phyloP scores from a whole-genome alignment of 2,797 vertebrate genomes.

The Sebastes iracundus region DNA sequence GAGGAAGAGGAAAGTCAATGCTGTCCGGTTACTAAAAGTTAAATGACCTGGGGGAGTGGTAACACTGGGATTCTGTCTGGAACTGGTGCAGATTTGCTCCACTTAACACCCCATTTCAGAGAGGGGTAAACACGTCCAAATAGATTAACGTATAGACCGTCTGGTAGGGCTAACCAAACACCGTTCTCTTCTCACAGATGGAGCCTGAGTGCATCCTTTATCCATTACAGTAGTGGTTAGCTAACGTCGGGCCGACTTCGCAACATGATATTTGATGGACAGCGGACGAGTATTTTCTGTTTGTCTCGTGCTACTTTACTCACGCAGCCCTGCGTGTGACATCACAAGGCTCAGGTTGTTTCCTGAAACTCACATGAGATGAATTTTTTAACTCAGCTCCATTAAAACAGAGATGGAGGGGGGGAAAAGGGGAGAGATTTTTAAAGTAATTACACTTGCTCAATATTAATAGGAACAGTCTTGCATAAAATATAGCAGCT shows the following conservation, averaged over 20 bases:
- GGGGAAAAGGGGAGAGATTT: constrained; percentile 86
- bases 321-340: constrained; percentile 77
- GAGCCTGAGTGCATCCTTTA: constrained; percentile 54
- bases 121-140: constrained; percentile 71
- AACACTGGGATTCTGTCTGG: constrained; percentile 65
- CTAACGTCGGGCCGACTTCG: constrained; percentile 20
- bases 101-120: constrained; percentile 75
- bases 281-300: constrained; percentile 16
- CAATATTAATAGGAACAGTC: constrained; percentile 98
- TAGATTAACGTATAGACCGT: constrained; percentile 58
- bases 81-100: constrained; percentile 69
- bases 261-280: constrained; percentile 49
- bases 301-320: constrained; percentile 15
- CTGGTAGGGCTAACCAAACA: constrained; percentile 27
- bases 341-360: constrained; percentile 84
- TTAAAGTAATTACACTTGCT: constrained; percentile 95
- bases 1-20: constrained; percentile 20
- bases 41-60: constrained; percentile 76
- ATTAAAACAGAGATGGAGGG: constrained; percentile 85
- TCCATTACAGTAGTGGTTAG: constrained; percentile 47
- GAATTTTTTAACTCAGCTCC: constrained; percentile 89
- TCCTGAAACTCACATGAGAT: constrained; percentile 93
- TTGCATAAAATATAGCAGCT: constrained; percentile 97
- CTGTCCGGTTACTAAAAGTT: constrained; percentile 80
- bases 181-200: constrained; percentile 32